Percentiles rank a stretch among this genome's conserved stretches.
These are phyloP conservation scores for Numenius arquata DNA, from an alignment of 2,113 vertebrate genomes.

Conservation along the genomic window DNA sequence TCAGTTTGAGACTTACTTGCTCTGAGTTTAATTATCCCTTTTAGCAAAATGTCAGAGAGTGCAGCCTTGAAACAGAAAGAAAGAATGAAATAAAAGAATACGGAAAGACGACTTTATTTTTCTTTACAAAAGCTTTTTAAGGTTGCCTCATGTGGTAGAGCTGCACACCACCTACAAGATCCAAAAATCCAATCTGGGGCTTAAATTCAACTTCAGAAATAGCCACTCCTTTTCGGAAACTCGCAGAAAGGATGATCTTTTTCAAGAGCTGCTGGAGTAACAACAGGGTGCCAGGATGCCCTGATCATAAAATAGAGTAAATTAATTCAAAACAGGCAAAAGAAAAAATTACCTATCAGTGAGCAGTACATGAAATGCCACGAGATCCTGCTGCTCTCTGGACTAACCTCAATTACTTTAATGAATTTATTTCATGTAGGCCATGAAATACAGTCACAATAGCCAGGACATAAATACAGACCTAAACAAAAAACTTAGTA, in stretches of 20 bases:
- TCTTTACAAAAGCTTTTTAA: background rate
- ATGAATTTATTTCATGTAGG: background rate
- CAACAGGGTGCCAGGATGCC: background rate
- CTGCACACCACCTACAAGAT: background rate
- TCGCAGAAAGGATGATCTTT: background rate
- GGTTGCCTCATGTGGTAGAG: background rate
- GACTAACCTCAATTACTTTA: background rate
- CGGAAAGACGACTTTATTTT: background rate
- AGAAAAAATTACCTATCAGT: background rate
- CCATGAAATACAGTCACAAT: background rate
- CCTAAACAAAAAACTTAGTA: background rate
- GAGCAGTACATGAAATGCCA: background rate
- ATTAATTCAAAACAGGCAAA: background rate
- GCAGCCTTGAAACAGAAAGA: background rate
- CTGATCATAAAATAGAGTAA: background rate
- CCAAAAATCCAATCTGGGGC: background rate
- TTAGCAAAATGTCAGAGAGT: background rate
- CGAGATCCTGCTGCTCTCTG: background rate
- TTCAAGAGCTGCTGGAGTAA: background rate
- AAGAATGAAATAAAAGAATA: background rate
- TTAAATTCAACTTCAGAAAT: background rate
- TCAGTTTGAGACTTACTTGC: background rate
- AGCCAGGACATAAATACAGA: background rate
- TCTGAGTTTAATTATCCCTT: background rate
- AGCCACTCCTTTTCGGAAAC: background rate